Base-by-base conservation (phyloP, 2,113 vertebrate species). In the Neogobius melanostomus region DNA sequence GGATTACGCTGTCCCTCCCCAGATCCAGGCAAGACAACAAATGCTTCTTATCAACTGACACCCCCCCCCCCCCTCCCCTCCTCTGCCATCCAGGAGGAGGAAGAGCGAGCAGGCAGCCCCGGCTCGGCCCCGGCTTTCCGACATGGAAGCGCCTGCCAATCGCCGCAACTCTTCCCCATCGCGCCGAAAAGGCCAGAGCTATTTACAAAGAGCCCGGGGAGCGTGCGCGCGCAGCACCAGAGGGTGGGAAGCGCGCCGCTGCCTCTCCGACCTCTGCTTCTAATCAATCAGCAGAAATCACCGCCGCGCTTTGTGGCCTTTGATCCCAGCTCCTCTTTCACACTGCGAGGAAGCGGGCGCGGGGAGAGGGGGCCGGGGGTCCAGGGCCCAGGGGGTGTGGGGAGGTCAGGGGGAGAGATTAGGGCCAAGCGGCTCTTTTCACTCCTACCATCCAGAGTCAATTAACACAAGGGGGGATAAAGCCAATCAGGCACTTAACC, bases 201-300 rank as follows among this genome's bases (percentile, higher is more conserved):
- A 84, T 89, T 88, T 89, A 82, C 69, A 71, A 36, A 89, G 83
- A 83, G 82, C 80, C 82, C 84, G 74, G 83, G 84, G 83, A 85
- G 85, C 73, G 71, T 74, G 75, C 56, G 72, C 71, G 74, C 74
- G 67, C 85, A 75, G 77, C 71, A 80, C 72, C 51, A 53, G 80
- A 88, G 84, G 82, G 86, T 86, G 88, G 85, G 86, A 90, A 86
- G 85, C 83, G 77, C 3, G 60, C 69, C 50, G 83, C 81, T 66
- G 81, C 85, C 90, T 93, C 90, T 88, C 84, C 94, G 44, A 93
- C 92, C 93, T 94, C 94, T 95, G 95, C 93, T 95, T 93, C 92
- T 92, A 96, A 96, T 96, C 94, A 95, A 95, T 97, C 95, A 96
- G 90, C 92, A 94, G 92, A 95, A 94, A 95, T 95, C 93, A 93